Evolutionary conservation across 2,113 vertebrate species (phyloP), one percentile per base, ranked within the genome.

Genomic region (Menidia beryllina): DNA sequence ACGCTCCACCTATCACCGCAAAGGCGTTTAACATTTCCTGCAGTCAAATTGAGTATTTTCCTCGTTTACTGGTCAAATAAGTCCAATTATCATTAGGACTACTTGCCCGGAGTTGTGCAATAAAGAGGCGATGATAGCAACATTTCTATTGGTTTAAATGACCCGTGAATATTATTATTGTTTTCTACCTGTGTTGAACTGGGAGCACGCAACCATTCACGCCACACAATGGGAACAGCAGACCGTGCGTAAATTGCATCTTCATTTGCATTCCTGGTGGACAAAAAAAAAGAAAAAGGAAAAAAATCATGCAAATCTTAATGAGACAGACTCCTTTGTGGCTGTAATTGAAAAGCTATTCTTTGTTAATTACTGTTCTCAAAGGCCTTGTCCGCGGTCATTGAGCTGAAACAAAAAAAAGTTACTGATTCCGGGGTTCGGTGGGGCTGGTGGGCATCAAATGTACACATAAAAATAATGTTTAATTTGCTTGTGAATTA

Each of bases 321-420:
- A 93, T 91, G 91, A 94, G 92, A 90, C 91, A 85, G 84, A 88
- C 80, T 86, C 89, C 61, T 90, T 93, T 94, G 93, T 93, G 75
- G 41, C 65, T 77, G 84, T 92, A 87, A 91, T 91, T 93, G 90
- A 93, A 93, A 91, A 91, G 60, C 84, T 77, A 88, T 88, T 90
- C 81, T 87, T 86, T 87, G 87, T 92, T 93, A 93, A 93, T 92
- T 91, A 90, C 86, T 86, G 80, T 88, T 86, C 88, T 83, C 84
- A 84, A 86, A 90, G 78, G 84, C 77, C 88, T 87, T 89, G 87
- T 89, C 88, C 84, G 67, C 78, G 86, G 89, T 90, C 90, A 91
- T 77, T 81, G 91, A 62, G 85, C 81, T 90, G 88, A 90, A 84
- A 90, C 84, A 91, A 92, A 34, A 86, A 91, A 83, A 87, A 89